Evolutionary conservation across 53 echinoderm and acorn worm species (phyloP), one percentile per base, ranked within the genome.

Genomic region (Paelopatides confundens): DNA sequence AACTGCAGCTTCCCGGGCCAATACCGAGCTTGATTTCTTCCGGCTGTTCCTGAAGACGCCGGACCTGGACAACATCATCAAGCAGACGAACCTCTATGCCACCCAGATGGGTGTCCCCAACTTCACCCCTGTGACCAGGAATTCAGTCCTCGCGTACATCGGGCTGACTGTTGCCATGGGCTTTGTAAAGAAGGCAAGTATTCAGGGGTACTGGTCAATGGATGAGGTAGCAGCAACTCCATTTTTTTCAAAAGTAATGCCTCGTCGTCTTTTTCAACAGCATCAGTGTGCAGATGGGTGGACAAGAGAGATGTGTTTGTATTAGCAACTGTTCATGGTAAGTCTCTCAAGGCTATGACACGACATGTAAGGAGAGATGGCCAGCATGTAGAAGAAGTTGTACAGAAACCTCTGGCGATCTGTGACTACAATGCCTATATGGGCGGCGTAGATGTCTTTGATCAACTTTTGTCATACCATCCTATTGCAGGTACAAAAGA

Each of bases 281-380:
- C 28, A 29, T 31, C 31, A 3, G 10, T 24, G 52, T 82, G 83
- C 64, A 82, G 83, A 64, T 82, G 64, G 83, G 36, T 31, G 27
- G 62, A 82, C 82, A 82, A 82, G 35, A 2, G 38, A 63, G 82
- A 82, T 82, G 82, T 82, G 18, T 82, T 82, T 29, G 5, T 7
- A 2, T 34, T 82, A 8, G 54, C 82, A 30, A 68, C 69, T 14
- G 62, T 82, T 3, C 82, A 82, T 82, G 82, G 82, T 62, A 82
- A 82, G 6, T 14, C 21, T 47, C 11, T 27, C n/a, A 47, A 2
- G 24, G 26, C 58, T 62, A 37, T 82, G 2, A 82, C 83, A 38
- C 26, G 36, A 2, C 53, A 31, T 8, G 32, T 14, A 8, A 82
- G 36, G 77, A 24, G 2, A 53, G 82, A 9, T 82, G 26, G 62